Evolutionary conservation across 2,113 vertebrate species (phyloP).

Genomic region (Perca fluviatilis): DNA sequence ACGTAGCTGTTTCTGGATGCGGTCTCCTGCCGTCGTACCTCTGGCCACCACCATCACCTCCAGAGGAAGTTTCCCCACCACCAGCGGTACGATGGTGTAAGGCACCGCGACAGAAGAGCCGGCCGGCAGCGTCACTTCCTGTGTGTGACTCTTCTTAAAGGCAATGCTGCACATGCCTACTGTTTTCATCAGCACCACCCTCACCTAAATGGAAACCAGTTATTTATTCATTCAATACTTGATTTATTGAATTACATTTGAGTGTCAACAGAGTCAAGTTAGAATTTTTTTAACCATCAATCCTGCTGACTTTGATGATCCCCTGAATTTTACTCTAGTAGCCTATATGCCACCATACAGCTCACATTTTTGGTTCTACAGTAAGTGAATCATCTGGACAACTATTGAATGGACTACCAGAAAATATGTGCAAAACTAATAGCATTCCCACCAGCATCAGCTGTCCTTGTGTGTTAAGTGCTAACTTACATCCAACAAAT

Average conservation of each 20-base stretch:
- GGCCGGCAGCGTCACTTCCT: constrained; percentile 65
- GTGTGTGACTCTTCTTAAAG: constrained; percentile 71
- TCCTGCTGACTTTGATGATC: background rate
- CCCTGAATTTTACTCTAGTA: no score
- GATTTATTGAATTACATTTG: background rate
- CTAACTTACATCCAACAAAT: background rate
- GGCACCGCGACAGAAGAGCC: constrained; percentile 76
- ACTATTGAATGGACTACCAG: background rate
- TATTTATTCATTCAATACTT: no score
- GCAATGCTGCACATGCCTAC: constrained; percentile 83
- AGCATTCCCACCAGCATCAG: background rate
- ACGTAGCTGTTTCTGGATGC: constrained; percentile 78
- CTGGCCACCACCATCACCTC: constrained; percentile 78
- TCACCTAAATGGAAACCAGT: constrained; percentile 71
- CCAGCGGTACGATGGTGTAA: constrained; percentile 83
- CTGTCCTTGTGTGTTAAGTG: background rate
- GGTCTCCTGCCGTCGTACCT: constrained; percentile 68
- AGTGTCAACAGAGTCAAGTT: background rate
- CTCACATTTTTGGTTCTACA: no score
- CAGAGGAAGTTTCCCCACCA: constrained; percentile 77
- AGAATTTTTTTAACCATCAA: no score
- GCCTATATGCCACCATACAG: no score
- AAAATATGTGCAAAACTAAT: background rate
- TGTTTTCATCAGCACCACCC: constrained; percentile 84
- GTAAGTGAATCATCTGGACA: background rate